Base-by-base conservation (phyloP, 2,888 invertebrate genomes). In the Tromatobia lineatoria region DNA sequence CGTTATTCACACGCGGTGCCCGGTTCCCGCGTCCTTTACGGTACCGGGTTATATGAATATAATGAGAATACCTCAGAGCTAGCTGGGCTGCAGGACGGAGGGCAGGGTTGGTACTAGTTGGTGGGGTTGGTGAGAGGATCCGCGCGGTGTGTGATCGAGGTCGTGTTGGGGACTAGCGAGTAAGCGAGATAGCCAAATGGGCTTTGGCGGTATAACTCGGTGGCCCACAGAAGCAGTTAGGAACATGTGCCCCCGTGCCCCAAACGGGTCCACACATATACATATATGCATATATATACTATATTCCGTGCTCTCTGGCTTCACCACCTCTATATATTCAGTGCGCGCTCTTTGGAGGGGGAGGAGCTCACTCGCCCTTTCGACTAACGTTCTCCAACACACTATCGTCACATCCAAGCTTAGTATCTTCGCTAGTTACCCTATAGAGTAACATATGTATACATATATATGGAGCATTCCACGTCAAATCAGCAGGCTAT, bases 1-100 rank as follows among this genome's bases (percentile, higher is more conserved):
- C 85, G 88, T 89, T 89, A 89, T 88, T 88, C 88, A 86, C 89
- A 87, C 84, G 87, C 82, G 75, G 81, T 73, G 86, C 83, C 78
- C 77, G 83, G 75, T 81, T 78, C 74, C 11, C 61, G 61, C 82
- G 83, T 83, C 82, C 74, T 85, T 80, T 80, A 73, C 74, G 69
- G 70, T 71, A 54, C 11, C 6, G 25, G 75, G 81, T 87, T 85
- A 80, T 83, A 87, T 86, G 86, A 85, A 81, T 87, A 86, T 90
- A 90, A 90, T 88, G 90, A 90, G 88, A 86, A 85, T 87, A 86
- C 82, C 82, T 87, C 69, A 71, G 70, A 66, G 57, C 23, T 57
- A 57, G 57, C 25, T 57, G 23, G 23, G 25, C 47, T 25, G 34
- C 57, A 64, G 74, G 20, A 25, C 54, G 64, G 38, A 34, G 47